These are phyloP conservation scores for Pelecanus crispus DNA, from an alignment of 2,113 vertebrate genomes.

Conservation along the genomic window DNA sequence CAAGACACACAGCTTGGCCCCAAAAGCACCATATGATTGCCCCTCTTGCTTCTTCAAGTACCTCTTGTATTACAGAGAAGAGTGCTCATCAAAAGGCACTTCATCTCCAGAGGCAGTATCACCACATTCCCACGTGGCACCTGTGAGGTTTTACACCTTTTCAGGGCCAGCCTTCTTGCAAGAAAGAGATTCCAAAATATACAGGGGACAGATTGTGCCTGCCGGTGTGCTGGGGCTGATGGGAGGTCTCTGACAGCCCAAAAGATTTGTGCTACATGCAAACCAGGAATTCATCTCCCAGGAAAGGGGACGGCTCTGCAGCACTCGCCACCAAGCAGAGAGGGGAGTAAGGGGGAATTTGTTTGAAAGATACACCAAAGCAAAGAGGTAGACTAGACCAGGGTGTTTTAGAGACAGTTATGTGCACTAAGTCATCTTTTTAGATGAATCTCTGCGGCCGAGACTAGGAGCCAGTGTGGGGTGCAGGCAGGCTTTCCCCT, in stretches of 20 bases:
- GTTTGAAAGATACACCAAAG: background rate
- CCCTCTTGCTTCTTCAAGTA: background rate
- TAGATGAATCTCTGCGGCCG: background rate
- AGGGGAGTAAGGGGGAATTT: background rate
- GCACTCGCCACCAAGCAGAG: background rate
- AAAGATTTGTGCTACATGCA: background rate
- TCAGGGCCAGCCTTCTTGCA: background rate
- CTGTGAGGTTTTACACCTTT: background rate
- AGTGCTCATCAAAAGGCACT: background rate
- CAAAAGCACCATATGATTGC: background rate
- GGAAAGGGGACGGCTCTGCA: background rate
- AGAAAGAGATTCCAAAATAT: background rate
- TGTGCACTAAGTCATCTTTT: background rate
- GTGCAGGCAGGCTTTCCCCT: constrained; percentile 52
- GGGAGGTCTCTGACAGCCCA: background rate
- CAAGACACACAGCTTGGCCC: background rate
- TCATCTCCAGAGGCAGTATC: background rate
- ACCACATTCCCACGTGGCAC: background rate
- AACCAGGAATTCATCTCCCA: background rate
- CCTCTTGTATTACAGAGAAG: background rate
- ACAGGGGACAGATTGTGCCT: background rate
- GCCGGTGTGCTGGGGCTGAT: rapidly evolving
- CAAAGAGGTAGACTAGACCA: background rate
- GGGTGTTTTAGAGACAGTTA: background rate
- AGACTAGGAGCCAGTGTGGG: background rate